Base-by-base conservation (phyloP, 30 jellyfish, hydroid and myxozoan species). In the Morbakka virulenta region DNA sequence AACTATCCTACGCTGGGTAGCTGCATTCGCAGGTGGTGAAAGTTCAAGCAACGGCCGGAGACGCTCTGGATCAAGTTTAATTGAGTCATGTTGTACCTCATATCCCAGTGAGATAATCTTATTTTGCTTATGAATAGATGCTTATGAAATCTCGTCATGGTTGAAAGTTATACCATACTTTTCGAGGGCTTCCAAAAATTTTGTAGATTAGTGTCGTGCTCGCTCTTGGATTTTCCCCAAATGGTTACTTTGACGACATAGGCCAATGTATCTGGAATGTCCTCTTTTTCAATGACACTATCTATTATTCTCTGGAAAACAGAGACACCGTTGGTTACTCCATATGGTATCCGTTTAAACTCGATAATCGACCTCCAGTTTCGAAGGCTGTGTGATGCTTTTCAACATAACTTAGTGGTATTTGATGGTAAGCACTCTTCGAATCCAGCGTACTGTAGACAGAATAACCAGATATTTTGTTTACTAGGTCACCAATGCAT, bases 11-110 rank as follows among this genome's bases (percentile, higher is more conserved):
- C 35, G 50, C 61, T 47, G 87, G 1, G 87, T 49, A 50, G 32
- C 35, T 24, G 53, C 51, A 57, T 81, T 64, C 27, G 32, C 52
- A 51, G 96, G 91, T 17, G 76, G 77, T 47, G 97, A 88, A 20
- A 82, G 51, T 31, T 82, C 83, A 26, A n/a, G 50, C 35, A 82
- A 88, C 28, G 97, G 96, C 17, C 50, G 48, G 12, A 82, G 83
- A 14, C 95, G 72, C 2, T 81, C 95, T 6, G 94, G 94, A 57
- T 88, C 95, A 30, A 95, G 95, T 66, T 67, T 81, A 47, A 88
- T 64, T 52, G 49, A 41, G 32, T 87, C 87, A 23, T 88, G 62
- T n/a, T 74, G 32, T 11, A 88, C 35, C 6, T 28, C 77, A 61
- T 79, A 81, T 31, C 97, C 95, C 3, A 82, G 78, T n/a, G 75